Percentiles rank a stretch among this genome's conserved stretches.
Conservation (phyloP, 2,888 invertebrate genomes). For the Unio delphinus region DNA sequence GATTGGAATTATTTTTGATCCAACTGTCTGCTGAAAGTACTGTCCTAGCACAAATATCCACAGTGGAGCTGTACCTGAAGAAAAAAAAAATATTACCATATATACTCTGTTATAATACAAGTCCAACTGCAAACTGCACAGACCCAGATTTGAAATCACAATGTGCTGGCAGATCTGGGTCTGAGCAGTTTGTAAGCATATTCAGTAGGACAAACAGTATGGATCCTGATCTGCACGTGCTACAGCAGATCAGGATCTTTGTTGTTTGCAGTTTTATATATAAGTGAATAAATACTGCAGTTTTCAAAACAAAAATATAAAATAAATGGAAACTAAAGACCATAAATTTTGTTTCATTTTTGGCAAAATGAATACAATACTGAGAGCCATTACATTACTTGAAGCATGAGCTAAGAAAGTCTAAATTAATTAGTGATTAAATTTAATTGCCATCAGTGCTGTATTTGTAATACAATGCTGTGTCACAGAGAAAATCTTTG, state of each 20-base stretch:
- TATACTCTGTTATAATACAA: neutral
- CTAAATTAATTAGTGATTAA: too few species aligned
- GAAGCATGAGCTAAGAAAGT: too few species aligned
- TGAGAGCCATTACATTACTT: too few species aligned
- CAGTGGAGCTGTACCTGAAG: constrained; percentile 62
- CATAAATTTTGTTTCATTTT: too few species aligned
- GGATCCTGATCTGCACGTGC: too few species aligned
- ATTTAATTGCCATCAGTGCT: too few species aligned
- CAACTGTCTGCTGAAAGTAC: constrained; percentile 51
- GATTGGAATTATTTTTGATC: constrained; percentile 55
- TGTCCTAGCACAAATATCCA: constrained; percentile 65
- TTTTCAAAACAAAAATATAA: neutral
- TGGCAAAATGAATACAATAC: too few species aligned
- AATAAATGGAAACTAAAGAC: too few species aligned
- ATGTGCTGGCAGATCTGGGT: constrained; percentile 6
- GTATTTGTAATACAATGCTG: too few species aligned
- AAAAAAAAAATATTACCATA: constrained; percentile 4
- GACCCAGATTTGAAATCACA: constrained; percentile 1
- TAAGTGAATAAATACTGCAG: neutral
- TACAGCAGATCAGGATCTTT: too few species aligned
- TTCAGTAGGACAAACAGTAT: neutral
- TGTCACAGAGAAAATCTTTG: too few species aligned
- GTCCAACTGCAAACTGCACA: neutral
- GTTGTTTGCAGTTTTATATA: too few species aligned
- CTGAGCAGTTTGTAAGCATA: constrained; percentile 4